A percentile compares a stretch with the other conserved stretches of the same genome.
These are phyloP conservation scores for Porites lutea DNA, from an alignment of 64 coral and sea anemone species.

Conservation along the genomic window DNA sequence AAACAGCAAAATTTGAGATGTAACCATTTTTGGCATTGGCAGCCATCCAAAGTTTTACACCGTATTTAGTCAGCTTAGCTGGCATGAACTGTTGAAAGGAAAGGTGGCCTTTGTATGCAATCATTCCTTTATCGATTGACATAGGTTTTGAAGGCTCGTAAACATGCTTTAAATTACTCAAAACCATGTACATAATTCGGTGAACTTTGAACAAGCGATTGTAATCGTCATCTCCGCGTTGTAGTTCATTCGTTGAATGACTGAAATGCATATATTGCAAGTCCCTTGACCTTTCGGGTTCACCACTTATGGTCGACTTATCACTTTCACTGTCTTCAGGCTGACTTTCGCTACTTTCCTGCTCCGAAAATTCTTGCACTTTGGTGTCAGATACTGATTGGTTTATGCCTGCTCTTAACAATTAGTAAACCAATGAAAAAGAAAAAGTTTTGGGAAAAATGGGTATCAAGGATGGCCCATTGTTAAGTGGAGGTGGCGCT, in stretches of 20 bases:
- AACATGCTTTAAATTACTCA: not conserved
- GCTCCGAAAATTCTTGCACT: too few relatives aligned
- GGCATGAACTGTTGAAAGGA: too few relatives aligned
- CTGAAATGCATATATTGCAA: conserved; percentile 19
- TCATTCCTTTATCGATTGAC: conserved; percentile 44
- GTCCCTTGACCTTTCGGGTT: too few relatives aligned
- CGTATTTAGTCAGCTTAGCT: not conserved
- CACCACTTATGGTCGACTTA: too few relatives aligned
- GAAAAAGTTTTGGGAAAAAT: not conserved
- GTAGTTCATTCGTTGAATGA: not conserved
- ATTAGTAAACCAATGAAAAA: conserved; percentile 30
- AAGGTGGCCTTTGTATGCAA: too few relatives aligned
- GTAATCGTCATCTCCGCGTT: not conserved
- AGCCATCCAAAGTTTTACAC: not conserved
- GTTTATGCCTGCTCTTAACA: conserved; percentile 48
- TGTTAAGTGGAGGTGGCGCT: not conserved
- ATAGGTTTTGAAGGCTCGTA: conserved; percentile 29
- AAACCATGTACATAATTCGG: not conserved
- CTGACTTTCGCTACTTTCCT: too few relatives aligned
- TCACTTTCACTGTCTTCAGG: too few relatives aligned
- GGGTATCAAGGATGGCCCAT: conserved; percentile 47
- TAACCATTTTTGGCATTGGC: too few relatives aligned
- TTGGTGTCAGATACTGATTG: conserved; percentile 64
- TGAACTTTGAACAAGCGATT: conserved; percentile 23
- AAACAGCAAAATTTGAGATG: not conserved